These are phyloP conservation scores for Neomorphus geoffroyi DNA, from an alignment of 2,797 vertebrate genomes.

Conservation along the genomic window DNA sequence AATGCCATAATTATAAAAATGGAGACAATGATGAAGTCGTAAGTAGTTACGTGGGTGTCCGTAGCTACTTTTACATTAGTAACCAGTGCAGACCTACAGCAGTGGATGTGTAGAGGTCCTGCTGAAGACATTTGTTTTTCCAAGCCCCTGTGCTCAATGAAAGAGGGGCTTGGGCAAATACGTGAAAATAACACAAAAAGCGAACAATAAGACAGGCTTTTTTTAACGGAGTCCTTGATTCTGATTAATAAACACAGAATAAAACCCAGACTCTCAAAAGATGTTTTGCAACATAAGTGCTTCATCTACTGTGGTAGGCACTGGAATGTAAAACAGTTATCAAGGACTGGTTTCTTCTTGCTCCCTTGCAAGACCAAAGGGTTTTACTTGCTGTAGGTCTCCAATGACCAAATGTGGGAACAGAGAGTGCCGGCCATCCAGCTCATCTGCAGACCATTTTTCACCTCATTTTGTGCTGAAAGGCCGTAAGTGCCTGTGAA, in stretches of 20 bases:
- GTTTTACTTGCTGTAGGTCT: neutral
- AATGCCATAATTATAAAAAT: neutral
- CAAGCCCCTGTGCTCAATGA: neutral
- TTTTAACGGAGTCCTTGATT: neutral
- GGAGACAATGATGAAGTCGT: neutral
- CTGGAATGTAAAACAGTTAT: neutral
- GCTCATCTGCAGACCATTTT: neutral
- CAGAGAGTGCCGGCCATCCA: neutral
- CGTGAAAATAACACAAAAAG: neutral
- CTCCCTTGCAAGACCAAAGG: neutral
- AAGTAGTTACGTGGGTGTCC: neutral
- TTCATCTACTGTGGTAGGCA: accelerated
- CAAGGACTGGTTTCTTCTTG: neutral
- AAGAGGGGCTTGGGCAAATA: neutral
- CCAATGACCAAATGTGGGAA: accelerated
- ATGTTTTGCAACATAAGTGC: neutral
- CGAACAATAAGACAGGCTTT: accelerated
- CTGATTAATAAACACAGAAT: neutral
- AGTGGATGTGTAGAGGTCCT: neutral
- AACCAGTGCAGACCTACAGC: neutral
- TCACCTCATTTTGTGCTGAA: neutral
- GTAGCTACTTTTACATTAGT: neutral
- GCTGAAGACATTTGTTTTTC: neutral
- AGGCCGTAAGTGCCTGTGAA: neutral
- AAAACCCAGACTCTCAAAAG: neutral